Percentiles rank a stretch among this genome's conserved stretches.
Evolutionary conservation across 2,797 vertebrate genomes (phyloP).

Genomic region (Microchirus variegatus): DNA sequence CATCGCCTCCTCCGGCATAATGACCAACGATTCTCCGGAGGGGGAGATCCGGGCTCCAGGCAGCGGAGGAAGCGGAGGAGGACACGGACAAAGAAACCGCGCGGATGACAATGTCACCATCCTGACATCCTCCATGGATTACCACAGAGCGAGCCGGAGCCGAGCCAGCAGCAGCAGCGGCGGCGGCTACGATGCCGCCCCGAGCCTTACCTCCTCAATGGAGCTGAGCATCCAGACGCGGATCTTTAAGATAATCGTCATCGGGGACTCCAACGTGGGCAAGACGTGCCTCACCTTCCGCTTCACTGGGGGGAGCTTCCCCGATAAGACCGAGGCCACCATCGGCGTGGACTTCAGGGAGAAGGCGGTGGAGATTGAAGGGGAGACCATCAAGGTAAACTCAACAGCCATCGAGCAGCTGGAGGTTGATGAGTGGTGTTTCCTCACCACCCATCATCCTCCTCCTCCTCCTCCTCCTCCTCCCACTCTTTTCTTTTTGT

Average conservation of each 20-base stretch:
- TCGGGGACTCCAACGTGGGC: slow-evolving; percentile 97
- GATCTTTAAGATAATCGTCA: slow-evolving; percentile 98
- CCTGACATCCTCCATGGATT: slow-evolving; percentile 75
- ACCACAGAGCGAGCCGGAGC: slow-evolving; percentile 56
- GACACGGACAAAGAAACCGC: slow-evolving; percentile 43
- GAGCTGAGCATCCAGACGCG: slow-evolving; percentile 89
- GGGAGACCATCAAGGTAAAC: slow-evolving; percentile 94
- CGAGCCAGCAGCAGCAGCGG: slow-evolving; percentile 66
- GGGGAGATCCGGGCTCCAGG: slow-evolving; percentile 64
- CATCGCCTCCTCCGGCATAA: slow-evolving; percentile 72
- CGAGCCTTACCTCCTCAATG: slow-evolving; percentile 72
- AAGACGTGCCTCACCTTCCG: slow-evolving; percentile 98
- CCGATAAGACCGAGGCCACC: slow-evolving; percentile 95
- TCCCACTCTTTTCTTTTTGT: slow-evolving; percentile 24
- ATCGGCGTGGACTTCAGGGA: slow-evolving; percentile 98
- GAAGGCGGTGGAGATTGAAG: slow-evolving; percentile 92
- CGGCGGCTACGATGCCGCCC: slow-evolving; percentile 52
- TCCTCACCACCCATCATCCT: slow-evolving; percentile 10
- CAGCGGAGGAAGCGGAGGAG: slow-evolving; percentile 25
- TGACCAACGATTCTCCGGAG: slow-evolving; percentile 80
- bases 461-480: background rate
- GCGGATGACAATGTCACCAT: slow-evolving; percentile 78
- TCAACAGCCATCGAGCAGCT: slow-evolving; percentile 15
- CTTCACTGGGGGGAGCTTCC: slow-evolving; percentile 95
- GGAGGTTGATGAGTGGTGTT: slow-evolving; percentile 34